These are phyloP conservation scores for Lepus europaeus DNA, from an alignment of 2,113 vertebrate genomes.

Conservation along the genomic window DNA sequence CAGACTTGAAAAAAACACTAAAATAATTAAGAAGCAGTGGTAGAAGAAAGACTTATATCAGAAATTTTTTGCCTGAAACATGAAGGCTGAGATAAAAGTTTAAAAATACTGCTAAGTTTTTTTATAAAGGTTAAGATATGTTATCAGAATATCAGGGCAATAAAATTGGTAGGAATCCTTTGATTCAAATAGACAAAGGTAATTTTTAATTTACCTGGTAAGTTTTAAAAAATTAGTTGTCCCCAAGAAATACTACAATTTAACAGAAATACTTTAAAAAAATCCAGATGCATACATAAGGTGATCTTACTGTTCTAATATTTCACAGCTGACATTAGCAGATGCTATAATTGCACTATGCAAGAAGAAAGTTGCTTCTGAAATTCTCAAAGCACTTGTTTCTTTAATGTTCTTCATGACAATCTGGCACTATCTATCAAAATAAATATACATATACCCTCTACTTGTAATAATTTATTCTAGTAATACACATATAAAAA, in stretches of 20 bases:
- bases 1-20: neutral
- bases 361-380: constrained; percentile 30
- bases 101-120: neutral
- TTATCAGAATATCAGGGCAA: constrained; percentile 6
- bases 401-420: neutral
- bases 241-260: neutral
- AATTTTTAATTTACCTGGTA: constrained; percentile 20
- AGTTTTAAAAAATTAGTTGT: constrained; percentile 38
- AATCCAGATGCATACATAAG: neutral
- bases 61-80: constrained; percentile 38
- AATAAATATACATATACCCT: neutral
- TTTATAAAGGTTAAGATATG: constrained; percentile 33
- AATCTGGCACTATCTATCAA: constrained; percentile 47
- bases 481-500: constrained; percentile 11
- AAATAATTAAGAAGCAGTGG: constrained; percentile 2
- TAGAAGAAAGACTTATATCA: neutral
- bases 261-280: constrained; percentile 11
- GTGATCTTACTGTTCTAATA: neutral
- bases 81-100: constrained; percentile 26
- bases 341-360: neutral
- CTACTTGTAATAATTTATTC: neutral
- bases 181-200: constrained; percentile 62
- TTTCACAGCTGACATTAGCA: neutral
- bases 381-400: neutral
- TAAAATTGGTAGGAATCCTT: constrained; percentile 13